phyloP scores from a whole-genome alignment of 2,113 vertebrate species.

The Solea senegalensis region DNA sequence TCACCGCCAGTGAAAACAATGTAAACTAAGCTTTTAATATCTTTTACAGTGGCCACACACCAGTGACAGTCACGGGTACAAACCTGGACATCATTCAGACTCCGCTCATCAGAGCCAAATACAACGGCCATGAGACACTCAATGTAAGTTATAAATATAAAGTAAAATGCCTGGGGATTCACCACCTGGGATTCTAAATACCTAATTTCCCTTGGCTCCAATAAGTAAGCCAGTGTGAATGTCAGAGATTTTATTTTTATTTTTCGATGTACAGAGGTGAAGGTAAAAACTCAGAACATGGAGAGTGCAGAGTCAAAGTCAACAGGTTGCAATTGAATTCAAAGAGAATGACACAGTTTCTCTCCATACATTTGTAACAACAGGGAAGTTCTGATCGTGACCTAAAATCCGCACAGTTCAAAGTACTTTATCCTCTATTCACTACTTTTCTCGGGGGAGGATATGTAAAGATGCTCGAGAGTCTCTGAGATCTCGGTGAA shows the following conservation, averaged over 20 bases:
- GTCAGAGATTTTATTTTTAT: slow-evolving; percentile 5
- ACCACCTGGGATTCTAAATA: not conserved
- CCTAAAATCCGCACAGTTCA: slow-evolving; percentile 51
- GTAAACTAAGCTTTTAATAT: not conserved
- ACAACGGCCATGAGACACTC: slow-evolving; percentile 90
- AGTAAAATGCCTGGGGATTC: no score
- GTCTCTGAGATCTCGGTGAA: slow-evolving; percentile 68
- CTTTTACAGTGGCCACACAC: slow-evolving; percentile 89
- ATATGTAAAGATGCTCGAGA: slow-evolving; percentile 42
- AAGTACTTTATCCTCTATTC: slow-evolving; percentile 46
- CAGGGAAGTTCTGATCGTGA: slow-evolving; percentile 36
- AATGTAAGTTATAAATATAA: slow-evolving; percentile 85
- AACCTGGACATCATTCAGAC: slow-evolving; percentile 98
- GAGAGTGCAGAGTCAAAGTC: not conserved
- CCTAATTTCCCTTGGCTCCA: not conserved
- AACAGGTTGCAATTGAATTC: slow-evolving; percentile 18
- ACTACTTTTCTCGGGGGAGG: slow-evolving; percentile 58
- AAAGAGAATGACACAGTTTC: slow-evolving; percentile 20
- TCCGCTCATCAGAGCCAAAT: slow-evolving; percentile 95
- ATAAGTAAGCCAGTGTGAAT: not conserved
- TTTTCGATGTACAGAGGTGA: slow-evolving; percentile 37
- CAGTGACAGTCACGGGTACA: slow-evolving; percentile 92
- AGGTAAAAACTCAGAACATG: slow-evolving; percentile 3
- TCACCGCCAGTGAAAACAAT: not conserved
- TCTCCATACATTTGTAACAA: slow-evolving; percentile 31